Evolutionary conservation across 2,113 vertebrate genomes (phyloP), one percentile per base, ranked within the genome.

Genomic region (Dipodomys spectabilis): DNA sequence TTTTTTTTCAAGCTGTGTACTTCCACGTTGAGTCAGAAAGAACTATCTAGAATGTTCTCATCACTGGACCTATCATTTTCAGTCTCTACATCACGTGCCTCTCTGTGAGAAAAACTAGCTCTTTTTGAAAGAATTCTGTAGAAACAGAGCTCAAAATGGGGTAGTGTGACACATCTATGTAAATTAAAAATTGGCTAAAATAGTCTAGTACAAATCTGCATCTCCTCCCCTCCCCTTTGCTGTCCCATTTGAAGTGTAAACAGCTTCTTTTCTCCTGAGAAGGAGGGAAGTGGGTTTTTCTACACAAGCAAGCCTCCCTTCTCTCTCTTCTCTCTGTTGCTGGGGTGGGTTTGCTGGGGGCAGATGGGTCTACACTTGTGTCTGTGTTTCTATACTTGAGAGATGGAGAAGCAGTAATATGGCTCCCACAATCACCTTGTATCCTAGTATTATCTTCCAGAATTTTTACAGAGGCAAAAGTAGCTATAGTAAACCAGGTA

Each of bases 281-380:
- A 75, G 13, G 91, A 88, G 94, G 93, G 93, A 96, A 95, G 94
- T 92, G 86, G 95, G 83, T 94, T 96, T 94, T 85, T 79, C 80
- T 79, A 6, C 68, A 23, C 28, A 93, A 87, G 62, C 67, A 13
- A 71, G 45, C 82, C 80, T 93, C 45, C 62, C 18, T 92, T 86
- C 81, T 80, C 23, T 73, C 45, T 94, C 18, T 92, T 86, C 81
- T 80, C 23, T 73, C 39, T 92, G 82, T 91, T 86, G 72, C 60
- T 64, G 8, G 75, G 68, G 75, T 74, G 35, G 35, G 65, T 67
- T 39, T 39, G 6, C 67, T 7, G 53, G 44, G 32, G 39, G 11
- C 49, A 82, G 78, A 53, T 27, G 79, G 88, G 18, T 93, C 1
- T 65, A 28, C 65, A 25, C 12, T 3, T 25, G 7, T 64, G 25